A percentile compares a stretch with the other conserved stretches of the same genome.
These are phyloP conservation scores for Carassius gibelio DNA, from an alignment of 2,113 vertebrate genomes.

Conservation along the genomic window DNA sequence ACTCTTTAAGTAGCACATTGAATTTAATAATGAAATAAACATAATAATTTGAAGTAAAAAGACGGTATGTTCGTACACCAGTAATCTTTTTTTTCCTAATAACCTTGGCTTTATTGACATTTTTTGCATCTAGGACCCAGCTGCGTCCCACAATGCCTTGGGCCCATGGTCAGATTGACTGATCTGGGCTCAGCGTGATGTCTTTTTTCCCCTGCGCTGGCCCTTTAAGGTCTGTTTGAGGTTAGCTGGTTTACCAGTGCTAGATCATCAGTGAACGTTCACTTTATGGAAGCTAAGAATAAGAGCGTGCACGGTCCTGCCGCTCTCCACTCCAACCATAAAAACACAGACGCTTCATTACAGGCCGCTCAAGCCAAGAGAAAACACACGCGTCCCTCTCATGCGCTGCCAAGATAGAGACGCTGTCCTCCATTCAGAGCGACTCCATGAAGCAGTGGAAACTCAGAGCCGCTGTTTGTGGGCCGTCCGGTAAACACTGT, in stretches of 20 bases:
- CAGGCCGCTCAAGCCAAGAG: conserved; percentile 51
- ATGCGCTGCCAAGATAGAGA: not conserved
- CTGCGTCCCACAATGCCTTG: not conserved
- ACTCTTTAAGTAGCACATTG: too few species aligned
- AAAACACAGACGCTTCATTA: conserved; percentile 62
- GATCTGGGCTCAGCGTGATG: conserved; percentile 18
- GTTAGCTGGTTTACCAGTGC: conserved; percentile 21
- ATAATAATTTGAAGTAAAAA: too few species aligned
- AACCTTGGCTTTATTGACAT: too few species aligned
- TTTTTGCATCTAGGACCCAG: not conserved
- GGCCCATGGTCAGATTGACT: not conserved
- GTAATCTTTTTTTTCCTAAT: too few species aligned
- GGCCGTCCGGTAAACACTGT: not conserved
- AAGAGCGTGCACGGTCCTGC: conserved; percentile 32
- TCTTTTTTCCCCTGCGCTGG: not conserved
- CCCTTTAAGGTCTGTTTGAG: conserved; percentile 23
- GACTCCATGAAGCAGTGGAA: too few species aligned
- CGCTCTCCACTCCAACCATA: conserved; percentile 39
- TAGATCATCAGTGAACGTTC: conserved; percentile 38
- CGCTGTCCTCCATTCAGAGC: not conserved
- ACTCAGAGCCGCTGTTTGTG: not conserved
- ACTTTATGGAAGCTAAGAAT: conserved; percentile 49
- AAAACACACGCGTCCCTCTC: not conserved
- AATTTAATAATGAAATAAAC: not conserved
- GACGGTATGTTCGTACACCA: too few species aligned